Evolutionary conservation across 2,113 vertebrate genomes (phyloP).

Genomic region (Istiophorus platypterus): DNA sequence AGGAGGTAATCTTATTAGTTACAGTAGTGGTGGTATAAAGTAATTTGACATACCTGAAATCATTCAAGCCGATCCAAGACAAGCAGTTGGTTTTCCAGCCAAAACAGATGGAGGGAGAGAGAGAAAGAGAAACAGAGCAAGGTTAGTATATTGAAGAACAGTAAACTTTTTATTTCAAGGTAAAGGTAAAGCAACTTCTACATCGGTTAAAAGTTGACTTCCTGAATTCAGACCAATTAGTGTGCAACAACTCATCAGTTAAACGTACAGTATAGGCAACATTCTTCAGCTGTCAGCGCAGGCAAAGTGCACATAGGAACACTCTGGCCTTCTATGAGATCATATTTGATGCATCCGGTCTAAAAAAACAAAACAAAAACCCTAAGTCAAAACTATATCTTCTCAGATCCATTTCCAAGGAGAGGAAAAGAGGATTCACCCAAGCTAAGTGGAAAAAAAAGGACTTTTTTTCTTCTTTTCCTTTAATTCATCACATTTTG

Average conservation of each 20-base stretch:
- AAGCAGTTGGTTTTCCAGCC: constrained; percentile 53
- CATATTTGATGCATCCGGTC: constrained; percentile 46
- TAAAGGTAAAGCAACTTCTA: constrained; percentile 37
- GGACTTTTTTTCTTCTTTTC: constrained; percentile 37
- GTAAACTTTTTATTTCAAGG: constrained; percentile 40
- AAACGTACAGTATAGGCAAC: constrained; percentile 36
- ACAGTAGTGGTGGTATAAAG: constrained; percentile 10
- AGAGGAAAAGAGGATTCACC: constrained; percentile 37
- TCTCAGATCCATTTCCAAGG: constrained; percentile 51
- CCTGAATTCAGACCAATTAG: constrained; percentile 12
- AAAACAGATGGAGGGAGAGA: constrained; percentile 21
- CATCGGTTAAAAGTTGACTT: constrained; percentile 29
- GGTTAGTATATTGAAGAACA: constrained; percentile 50
- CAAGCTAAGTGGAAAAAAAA: constrained; percentile 53
- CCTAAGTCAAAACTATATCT: constrained; percentile 30
- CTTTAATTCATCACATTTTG: constrained; percentile 36
- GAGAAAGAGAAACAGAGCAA: constrained; percentile 34
- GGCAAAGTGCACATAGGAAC: constrained; percentile 20
- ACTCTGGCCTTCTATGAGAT: constrained; percentile 32
- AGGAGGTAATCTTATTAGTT: constrained; percentile 25
- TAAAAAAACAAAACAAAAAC: constrained; percentile 19
- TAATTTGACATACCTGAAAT: constrained; percentile 76
- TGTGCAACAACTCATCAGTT: constrained; percentile 41
- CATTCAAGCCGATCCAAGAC: constrained; percentile 33
- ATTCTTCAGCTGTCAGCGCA: constrained; percentile 59